These are phyloP conservation scores for Aix galericulata DNA, from an alignment of 2,113 vertebrate genomes.

Conservation along the genomic window DNA sequence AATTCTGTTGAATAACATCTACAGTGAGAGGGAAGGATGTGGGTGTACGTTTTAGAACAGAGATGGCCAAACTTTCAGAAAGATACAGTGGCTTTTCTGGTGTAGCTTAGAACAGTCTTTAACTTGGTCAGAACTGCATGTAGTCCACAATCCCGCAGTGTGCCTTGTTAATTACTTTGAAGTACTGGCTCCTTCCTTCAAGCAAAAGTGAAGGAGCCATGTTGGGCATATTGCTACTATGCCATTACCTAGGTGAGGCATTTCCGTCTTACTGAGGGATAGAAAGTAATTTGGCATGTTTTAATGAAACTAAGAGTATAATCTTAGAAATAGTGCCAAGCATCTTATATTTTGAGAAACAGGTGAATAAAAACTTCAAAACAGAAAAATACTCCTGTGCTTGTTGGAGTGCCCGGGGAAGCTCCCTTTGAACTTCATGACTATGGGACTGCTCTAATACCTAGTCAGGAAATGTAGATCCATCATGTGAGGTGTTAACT, in stretches of 20 bases:
- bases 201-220: neutral
- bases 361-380: neutral
- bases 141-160: neutral
- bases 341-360: neutral
- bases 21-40: neutral
- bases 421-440: neutral
- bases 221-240: neutral
- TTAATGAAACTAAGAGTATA: neutral
- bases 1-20: neutral
- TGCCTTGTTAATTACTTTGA: neutral
- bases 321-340: neutral
- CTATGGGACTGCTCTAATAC: neutral
- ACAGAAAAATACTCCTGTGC: neutral
- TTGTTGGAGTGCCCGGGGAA: neutral
- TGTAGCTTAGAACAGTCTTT: neutral
- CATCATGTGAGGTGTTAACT: neutral
- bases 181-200: neutral
- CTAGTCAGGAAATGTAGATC: neutral
- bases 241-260: accelerated
- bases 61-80: neutral
- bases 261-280: neutral
- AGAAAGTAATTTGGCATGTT: neutral
- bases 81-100: neutral
- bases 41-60: neutral
- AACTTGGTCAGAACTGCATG: neutral